Percentiles rank a stretch among this genome's conserved stretches.
phyloP scores from a whole-genome alignment of 2,113 vertebrate genomes.

The Junco hyemalis region DNA sequence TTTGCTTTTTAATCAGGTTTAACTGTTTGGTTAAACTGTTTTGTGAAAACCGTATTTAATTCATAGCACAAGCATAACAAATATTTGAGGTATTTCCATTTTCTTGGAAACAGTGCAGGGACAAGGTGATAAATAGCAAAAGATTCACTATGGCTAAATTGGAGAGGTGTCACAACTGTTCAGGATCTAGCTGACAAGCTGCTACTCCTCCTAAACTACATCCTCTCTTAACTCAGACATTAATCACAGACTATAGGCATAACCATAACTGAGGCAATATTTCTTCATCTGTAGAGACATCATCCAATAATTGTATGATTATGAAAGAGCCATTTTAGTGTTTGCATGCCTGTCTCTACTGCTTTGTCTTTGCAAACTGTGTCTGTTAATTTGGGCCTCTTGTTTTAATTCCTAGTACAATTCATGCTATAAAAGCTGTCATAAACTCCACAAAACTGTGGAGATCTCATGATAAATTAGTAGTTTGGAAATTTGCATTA shows the following conservation, averaged over 20 bases:
- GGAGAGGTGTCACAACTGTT: background rate
- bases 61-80: background rate
- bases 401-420: background rate
- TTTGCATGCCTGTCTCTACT: background rate
- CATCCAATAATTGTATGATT: background rate
- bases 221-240: background rate
- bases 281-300: background rate
- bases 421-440: background rate
- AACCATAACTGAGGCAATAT: background rate
- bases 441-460: background rate
- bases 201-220: background rate
- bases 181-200: background rate
- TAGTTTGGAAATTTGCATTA: background rate
- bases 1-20: background rate
- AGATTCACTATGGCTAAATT: background rate
- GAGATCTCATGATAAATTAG: background rate
- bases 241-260: background rate
- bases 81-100: background rate
- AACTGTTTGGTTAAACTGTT: background rate
- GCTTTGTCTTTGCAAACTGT: background rate
- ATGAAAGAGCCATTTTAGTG: background rate
- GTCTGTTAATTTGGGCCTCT: background rate
- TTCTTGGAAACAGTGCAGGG: background rate
- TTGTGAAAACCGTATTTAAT: background rate
- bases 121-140: background rate